A percentile compares a stretch with the other conserved stretches of the same genome.
These are phyloP conservation scores for Littorina saxatilis DNA, from an alignment of 1,140 invertebrate species.

Conservation along the genomic window DNA sequence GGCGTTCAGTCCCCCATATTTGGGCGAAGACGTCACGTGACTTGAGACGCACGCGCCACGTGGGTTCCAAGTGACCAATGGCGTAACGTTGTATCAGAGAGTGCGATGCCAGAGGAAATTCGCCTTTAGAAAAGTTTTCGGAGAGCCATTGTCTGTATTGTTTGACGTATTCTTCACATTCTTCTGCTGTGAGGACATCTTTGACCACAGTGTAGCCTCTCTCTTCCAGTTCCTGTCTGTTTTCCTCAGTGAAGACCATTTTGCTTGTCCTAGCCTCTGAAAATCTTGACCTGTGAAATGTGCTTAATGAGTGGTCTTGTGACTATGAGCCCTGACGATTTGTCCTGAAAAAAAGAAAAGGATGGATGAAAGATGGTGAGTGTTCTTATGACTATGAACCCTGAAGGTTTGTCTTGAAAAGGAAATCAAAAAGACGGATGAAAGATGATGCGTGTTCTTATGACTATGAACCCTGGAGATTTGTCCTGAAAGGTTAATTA, in stretches of 20 bases:
- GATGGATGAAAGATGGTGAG: not conserved
- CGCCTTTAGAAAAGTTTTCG: constrained; percentile 37
- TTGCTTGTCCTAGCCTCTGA: not conserved
- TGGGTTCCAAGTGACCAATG: constrained; percentile 57
- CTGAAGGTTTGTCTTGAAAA: too few species aligned
- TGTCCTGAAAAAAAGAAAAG: too few species aligned
- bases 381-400: too few species aligned
- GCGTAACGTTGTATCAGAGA: constrained; percentile 58
- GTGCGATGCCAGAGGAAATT: constrained; percentile 44
- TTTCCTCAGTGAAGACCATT: constrained; percentile 45
- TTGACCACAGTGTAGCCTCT: constrained; percentile 57
- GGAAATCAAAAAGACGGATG: too few species aligned
- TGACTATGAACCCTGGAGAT: too few species aligned
- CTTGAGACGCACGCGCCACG: constrained; percentile 59
- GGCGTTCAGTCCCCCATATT: constrained; percentile 61
- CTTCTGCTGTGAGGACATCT: constrained; percentile 47
- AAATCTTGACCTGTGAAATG: not conserved
- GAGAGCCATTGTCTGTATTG: constrained; percentile 54
- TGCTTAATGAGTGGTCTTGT: not conserved
- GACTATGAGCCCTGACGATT: not conserved
- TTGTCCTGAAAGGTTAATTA: too few species aligned
- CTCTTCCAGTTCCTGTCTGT: constrained; percentile 51
- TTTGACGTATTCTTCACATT: constrained; percentile 49
- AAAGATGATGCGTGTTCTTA: too few species aligned
- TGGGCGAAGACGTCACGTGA: constrained; percentile 58